Evolutionary conservation across 2,113 vertebrate genomes (phyloP), one percentile per base, ranked within the genome.

Genomic region (Camelus bactrianus): DNA sequence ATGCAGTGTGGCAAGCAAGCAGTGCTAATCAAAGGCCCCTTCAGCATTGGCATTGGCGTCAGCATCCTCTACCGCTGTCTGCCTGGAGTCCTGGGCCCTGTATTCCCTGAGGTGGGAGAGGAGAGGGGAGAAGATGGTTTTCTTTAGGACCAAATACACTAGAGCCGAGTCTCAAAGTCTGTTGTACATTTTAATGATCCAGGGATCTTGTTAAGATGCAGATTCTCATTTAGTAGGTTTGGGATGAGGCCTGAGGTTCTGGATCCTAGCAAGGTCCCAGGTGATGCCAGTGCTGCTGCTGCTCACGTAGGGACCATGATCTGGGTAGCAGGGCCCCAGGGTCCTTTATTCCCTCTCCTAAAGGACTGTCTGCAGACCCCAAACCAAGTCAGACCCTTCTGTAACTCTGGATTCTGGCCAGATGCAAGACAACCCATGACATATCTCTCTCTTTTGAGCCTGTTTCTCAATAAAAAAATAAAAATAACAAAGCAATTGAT

Each of bases 401-500:
- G 35, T 70, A 46, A 54, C 56, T 86, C 16, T 48, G 13, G 67
- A 62, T 42, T 94, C 48, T 48, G 72, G 77, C 32, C 42, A 69
- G 67, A 15, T 42, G 56, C 79, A 86, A 69, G 28, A 15, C 38
- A 56, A 24, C 8, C 28, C 69, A 19, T 26, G 69, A 65, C 26
- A 28, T 20, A 9, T 42, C 38, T 20, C n/a, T 93, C 56, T 50
- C 79, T 92, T 67, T 38, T 3, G 20, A 62, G n/a, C n/a, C 30
- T 6, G 5, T 77, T 83, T 75, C 62, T 72, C 94, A 46, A 20
- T 67, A 19, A 73, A 75, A 90, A 75, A 90, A 60, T 60, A 65
- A 76, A 81, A 94, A 80, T 54, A 76, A 67, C 19, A 24, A 76
- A 94, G 70, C 70, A 26, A 26, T 54, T 84, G 80, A 89, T 72